These are phyloP conservation scores for Elanoides forficatus DNA, from an alignment of 2,113 vertebrate species.

Conservation along the genomic window DNA sequence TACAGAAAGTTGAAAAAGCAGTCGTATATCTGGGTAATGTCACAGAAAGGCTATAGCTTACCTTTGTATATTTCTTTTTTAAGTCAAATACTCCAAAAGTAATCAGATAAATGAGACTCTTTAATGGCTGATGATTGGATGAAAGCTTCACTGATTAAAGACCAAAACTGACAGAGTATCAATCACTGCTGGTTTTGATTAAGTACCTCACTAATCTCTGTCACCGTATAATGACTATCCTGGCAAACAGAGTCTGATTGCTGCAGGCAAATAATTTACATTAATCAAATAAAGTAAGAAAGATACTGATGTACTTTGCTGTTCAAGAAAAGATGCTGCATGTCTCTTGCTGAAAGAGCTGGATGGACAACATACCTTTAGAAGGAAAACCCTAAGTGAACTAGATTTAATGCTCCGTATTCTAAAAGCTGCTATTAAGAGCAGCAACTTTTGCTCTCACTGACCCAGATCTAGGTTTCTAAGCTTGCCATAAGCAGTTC, in stretches of 20 bases:
- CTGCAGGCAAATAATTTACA: conserved; percentile 60
- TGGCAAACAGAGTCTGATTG: conserved; percentile 60
- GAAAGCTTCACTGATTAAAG: conserved; percentile 66
- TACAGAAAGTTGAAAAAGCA: neutral
- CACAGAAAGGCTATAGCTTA: neutral
- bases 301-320: neutral
- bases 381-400: neutral
- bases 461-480: neutral
- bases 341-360: neutral
- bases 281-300: conserved; percentile 57
- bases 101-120: conserved; percentile 49
- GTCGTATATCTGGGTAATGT: neutral
- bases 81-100: conserved; percentile 15
- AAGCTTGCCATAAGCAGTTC: neutral
- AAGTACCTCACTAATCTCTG: conserved; percentile 64
- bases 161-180: conserved; percentile 55
- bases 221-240: conserved; percentile 61
- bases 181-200: conserved; percentile 68
- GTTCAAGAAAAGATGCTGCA: neutral
- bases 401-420: neutral
- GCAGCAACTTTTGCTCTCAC: neutral
- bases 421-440: neutral
- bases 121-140: conserved; percentile 51
- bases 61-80: neutral
- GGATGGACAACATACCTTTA: neutral